phyloP scores from a whole-genome alignment of 2,797 vertebrate genomes.

The Orientallactaga sibirica region DNA sequence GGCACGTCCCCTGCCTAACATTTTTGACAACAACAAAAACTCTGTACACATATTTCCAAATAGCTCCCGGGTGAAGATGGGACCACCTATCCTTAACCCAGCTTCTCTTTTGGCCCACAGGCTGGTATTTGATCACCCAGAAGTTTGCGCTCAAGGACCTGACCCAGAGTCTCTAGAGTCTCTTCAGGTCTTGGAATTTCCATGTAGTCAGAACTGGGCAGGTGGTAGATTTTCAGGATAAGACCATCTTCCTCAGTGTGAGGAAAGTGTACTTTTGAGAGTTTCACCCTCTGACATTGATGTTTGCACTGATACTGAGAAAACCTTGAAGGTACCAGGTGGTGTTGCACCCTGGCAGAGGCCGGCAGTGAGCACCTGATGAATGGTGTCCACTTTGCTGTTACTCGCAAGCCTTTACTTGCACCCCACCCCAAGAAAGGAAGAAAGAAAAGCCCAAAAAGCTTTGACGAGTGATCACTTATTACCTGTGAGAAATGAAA shows the following conservation, averaged over 20 bases:
- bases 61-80: not conserved
- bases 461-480: not conserved
- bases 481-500: conserved; percentile 35
- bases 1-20: not conserved
- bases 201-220: not conserved
- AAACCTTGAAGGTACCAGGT: not conserved
- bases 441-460: not conserved
- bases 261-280: not conserved
- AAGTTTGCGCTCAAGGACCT: not conserved
- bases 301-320: not conserved
- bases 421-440: not conserved
- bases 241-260: not conserved
- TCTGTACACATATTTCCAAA: not conserved
- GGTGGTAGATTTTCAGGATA: not conserved
- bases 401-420: not conserved
- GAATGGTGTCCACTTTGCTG: not conserved
- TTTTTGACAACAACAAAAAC: not conserved
- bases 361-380: not conserved
- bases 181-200: not conserved
- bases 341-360: not conserved
- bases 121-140: not conserved
- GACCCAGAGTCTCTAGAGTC: not conserved
- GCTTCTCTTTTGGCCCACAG: not conserved
- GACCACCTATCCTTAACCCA: not conserved
- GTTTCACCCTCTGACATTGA: not conserved